Conservation (phyloP, 35 echinoderm and acorn worm genomes). For the Holothuria glaberrima region DNA sequence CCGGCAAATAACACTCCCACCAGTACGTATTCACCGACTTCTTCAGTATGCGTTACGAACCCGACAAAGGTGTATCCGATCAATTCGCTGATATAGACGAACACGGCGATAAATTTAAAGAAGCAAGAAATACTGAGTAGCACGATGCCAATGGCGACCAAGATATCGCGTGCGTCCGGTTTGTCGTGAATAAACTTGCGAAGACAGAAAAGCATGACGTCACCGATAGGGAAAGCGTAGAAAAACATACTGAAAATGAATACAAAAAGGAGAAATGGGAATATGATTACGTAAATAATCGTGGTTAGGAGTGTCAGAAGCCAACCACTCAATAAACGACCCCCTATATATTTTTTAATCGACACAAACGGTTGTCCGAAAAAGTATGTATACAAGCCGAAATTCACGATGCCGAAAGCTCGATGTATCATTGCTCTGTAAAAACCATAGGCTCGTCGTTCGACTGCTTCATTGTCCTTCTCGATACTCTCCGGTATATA, state of each 20-base stretch:
- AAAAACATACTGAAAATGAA: conserved; percentile 67
- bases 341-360: neutral
- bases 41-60: conserved; percentile 75
- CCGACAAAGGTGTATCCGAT: conserved; percentile 84
- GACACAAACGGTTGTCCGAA: conserved; percentile 36
- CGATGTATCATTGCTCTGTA: conserved; percentile 71
- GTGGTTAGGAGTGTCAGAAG: conserved; percentile 28
- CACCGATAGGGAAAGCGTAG: conserved; percentile 72
- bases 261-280: conserved; percentile 63
- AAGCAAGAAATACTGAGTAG: conserved; percentile 62
- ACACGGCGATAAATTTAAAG: conserved; percentile 83
- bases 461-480: neutral
- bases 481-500: conserved; percentile 54
- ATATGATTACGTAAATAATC: conserved; percentile 26
- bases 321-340: neutral
- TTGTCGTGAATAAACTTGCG: conserved; percentile 60
- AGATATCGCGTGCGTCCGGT: conserved; percentile 43
- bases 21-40: conserved; percentile 63
- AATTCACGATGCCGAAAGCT: conserved; percentile 36
- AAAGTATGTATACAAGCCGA: conserved; percentile 44
- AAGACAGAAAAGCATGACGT: conserved; percentile 60
- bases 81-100: conserved; percentile 80
- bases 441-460: conserved; percentile 9
- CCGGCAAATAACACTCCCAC: conserved; percentile 67
- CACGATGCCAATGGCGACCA: conserved; percentile 44